Base-by-base conservation (phyloP, 2,113 vertebrate genomes). In the Leuciscus idus region DNA sequence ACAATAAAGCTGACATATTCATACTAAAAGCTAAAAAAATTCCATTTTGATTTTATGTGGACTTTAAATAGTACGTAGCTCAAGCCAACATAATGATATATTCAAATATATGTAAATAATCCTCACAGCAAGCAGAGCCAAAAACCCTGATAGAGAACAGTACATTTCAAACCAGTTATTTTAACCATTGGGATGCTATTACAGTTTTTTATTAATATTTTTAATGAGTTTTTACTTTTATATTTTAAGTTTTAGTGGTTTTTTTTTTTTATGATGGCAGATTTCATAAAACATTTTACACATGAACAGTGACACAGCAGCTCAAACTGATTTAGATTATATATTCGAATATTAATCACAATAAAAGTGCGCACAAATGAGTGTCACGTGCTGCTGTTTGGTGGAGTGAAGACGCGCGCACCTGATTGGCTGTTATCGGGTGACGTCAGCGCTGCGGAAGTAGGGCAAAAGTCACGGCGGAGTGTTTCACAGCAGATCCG, bases 401-500 rank as follows among this genome's bases (percentile, higher is more conserved):
- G 26, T 55, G 75, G 75, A 55, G 30, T 15, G 50, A 66, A 84
- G 23, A 36, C 15, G 13, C 61, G 76, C 62, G 52, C 15, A 3
- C 82, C 33, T 75, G 84, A 87, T 89, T 89, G 84, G 88, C 59
- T 70, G 66, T 23, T 12, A 17, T 0, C 3, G 6, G 74, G 80
- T 57, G 79, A 80, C 13, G 70, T 66, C 17, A n/a, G 28, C 26
- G 11, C 57, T 17, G 23, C 68, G 86, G 88, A 85, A 89, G 86
- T 89, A 28, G 88, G 86, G 72, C 19, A 89, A 83, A 76, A 83
- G 86, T 89, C 86, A 87, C 70, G 6, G 46, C 11, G 33, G 15
- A 82, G 55, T 52, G 33, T 28, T 21, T 64, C 10, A 3, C 28
- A 11, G 26, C 52, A 21, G 74, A 64, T 39, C 11, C 48, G 62